These are phyloP conservation scores for Zoanthus sansibaricus DNA, from an alignment of 92 coral and sea anemone genomes.

Conservation along the genomic window DNA sequence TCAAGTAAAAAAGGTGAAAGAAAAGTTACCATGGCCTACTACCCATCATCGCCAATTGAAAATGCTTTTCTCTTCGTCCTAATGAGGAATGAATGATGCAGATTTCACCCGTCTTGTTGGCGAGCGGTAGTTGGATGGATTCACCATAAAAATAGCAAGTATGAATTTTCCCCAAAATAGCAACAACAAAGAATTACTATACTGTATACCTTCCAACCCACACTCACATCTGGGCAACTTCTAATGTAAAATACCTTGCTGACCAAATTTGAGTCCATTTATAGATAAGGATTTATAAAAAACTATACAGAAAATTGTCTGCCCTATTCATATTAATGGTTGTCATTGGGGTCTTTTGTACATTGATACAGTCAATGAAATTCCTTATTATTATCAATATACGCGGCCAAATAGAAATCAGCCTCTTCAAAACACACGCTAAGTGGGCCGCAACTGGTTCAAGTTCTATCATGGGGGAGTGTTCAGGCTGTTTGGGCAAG, in stretches of 20 bases:
- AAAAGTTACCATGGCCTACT: no score
- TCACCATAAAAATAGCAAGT: not conserved
- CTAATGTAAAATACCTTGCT: not conserved
- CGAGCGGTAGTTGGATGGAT: slow-evolving; percentile 30
- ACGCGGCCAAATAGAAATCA: no score
- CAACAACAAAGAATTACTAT: not conserved
- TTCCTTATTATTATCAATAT: slow-evolving; percentile 19
- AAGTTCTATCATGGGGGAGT: no score
- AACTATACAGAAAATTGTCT: slow-evolving; percentile 11
- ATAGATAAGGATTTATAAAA: not conserved
- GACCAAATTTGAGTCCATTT: slow-evolving; percentile 2
- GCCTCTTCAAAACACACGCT: no score
- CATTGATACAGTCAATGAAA: not conserved
- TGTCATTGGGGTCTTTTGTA: slow-evolving; percentile 23
- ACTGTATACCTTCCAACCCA: slow-evolving; percentile 30
- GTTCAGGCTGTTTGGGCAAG: no score
- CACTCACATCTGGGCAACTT: slow-evolving; percentile 17
- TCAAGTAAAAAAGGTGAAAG: no score
- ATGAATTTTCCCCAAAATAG: slow-evolving; percentile 5
- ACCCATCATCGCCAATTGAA: no score
- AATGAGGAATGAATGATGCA: slow-evolving; percentile 27
- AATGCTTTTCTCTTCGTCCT: no score
- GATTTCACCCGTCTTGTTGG: slow-evolving; percentile 36
- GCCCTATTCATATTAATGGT: slow-evolving; percentile 28
- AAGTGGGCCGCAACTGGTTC: no score